phyloP scores from a whole-genome alignment of 2,113 vertebrate species.

The Brachypodius melanocephalos region DNA sequence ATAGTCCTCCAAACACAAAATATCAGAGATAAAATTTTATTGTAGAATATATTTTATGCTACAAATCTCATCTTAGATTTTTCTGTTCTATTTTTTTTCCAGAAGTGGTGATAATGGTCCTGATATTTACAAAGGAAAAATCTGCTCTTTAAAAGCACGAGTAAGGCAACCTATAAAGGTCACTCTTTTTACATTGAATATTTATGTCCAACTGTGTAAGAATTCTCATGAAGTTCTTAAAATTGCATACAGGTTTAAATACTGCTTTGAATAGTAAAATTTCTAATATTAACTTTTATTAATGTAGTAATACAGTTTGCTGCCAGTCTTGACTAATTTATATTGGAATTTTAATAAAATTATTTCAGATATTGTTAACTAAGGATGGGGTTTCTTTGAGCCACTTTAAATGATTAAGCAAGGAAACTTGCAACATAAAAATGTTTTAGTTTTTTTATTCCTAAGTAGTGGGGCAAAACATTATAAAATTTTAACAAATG shows the following conservation, averaged over 20 bases:
- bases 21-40: not conserved
- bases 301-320: not conserved
- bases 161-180: conserved; percentile 73
- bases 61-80: not conserved
- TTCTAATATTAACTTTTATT: not conserved
- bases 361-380: not conserved
- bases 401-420: not conserved
- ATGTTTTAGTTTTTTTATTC: not conserved
- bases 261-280: not conserved
- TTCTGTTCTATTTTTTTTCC: conserved; percentile 13
- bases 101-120: conserved; percentile 66
- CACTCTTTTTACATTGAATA: not conserved
- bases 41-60: not conserved
- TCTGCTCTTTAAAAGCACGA: conserved; percentile 90
- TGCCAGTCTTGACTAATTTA: not conserved
- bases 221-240: not conserved
- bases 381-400: not conserved
- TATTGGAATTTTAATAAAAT: not conserved
- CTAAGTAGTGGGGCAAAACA: not conserved
- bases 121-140: conserved; percentile 78
- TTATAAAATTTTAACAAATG: not conserved
- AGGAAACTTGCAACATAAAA: not conserved
- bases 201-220: not conserved
- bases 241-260: not conserved
- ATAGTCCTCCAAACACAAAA: not conserved